Evolutionary conservation across 1,140 invertebrate genomes (phyloP), one percentile per base, ranked within the genome.

Genomic region (Stegodyphus mimosarum): DNA sequence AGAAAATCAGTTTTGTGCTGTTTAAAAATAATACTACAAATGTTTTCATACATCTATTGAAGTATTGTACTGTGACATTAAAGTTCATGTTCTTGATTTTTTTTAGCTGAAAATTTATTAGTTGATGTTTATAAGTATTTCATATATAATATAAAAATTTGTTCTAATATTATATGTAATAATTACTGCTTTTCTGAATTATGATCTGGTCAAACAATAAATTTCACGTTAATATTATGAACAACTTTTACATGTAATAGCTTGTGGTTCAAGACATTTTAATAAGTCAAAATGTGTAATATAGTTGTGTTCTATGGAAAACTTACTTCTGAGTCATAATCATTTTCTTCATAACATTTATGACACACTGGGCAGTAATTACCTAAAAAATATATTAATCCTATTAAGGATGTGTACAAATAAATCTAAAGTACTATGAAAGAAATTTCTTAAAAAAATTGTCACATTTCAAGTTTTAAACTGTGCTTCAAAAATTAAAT

Each of bases 321-420:
- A 86, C 86, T 86, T 86, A 95, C 94, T 92, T 97, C 96, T 74
- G 95, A 94, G 89, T 96, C 95, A 91, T 95, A 97, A 90, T 97
- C 96, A 90, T 97, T 96, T 91, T 97, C 96, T 87, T 96, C 94
- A 91, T 98, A 98, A 90, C 95, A 97, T 84, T 94, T 94, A 89
- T 97, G 94, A 91, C 97, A 98, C 0, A 98, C 91, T 0, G 96
- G 96, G 91, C 97, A 98, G 90, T 94, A 97, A 89, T 97, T 97
- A n/a, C 91, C 91, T 91, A 87, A 13, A 83, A 67, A 77, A 50
- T 67, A 67, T 17, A 67, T 33, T 33, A 33, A n/a, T 67, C 10
- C 7, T 9, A 67, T 15, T 67, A 13, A 67, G 17, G 9, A 7
- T 17, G 11, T 7, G n/a, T 7, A 17, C 11, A 17, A 7, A 67